Base-by-base conservation (phyloP, 2,888 invertebrate genomes). In the Heterodera filipjevi region DNA sequence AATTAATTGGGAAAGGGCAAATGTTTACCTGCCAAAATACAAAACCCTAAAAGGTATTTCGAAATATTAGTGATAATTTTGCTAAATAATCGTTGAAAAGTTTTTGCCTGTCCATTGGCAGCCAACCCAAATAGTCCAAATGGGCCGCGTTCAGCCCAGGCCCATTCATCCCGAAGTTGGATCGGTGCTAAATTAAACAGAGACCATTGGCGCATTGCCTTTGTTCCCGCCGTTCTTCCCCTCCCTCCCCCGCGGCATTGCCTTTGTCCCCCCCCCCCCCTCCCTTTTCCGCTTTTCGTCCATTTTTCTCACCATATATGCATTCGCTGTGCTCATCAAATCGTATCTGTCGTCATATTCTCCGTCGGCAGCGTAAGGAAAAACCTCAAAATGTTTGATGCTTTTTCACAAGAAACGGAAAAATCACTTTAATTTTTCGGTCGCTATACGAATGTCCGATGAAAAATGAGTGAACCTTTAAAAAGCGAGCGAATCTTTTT, bases 361-460 rank as follows among this genome's bases (percentile, higher is more conserved):
- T 35, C 88, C 88, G 30, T 71, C 70, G 44, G 76, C 30, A 2
- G 86, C 86, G 77, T 89, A 85, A 5, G 87, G 85, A 71, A 89
- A 88, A 14, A 88, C 81, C 84, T 85, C 30, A 46, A 82, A 77
- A 27, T n/a, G n/a, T n/a, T n/a, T n/a, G n/a, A n/a, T n/a, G n/a
- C n/a, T n/a, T n/a, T 22, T 33, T 16, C 10, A n/a, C 59, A 59
- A 59, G 27, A 35, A 64, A 32, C 6, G n/a, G 35, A 59, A 59
- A 27, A 35, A 78, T 22, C 8, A 85, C 86, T 80, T 80, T 81
- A 49, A 84, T 82, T 53, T 82, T 79, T 12, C 85, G 78, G 78
- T 89, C 88, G 77, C 86, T 86, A 78, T 89, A 89, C 27, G 87
- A 88, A 80, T 88, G 88, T 16, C 88, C 88, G 72, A 88, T 87